phyloP scores from a whole-genome alignment of 1,140 invertebrate species.

The Nylanderia fulva region DNA sequence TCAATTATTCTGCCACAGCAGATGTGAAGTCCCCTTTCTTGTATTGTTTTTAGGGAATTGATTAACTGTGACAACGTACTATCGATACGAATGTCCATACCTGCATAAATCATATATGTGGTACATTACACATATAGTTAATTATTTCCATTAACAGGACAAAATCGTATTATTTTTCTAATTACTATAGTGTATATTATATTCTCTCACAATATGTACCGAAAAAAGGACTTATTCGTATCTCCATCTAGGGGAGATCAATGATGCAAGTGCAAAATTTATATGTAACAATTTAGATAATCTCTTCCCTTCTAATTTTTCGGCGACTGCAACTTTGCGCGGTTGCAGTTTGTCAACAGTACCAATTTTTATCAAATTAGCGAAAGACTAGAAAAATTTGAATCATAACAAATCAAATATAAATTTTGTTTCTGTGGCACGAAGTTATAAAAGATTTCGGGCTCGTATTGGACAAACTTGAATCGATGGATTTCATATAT shows the following conservation, averaged over 20 bases:
- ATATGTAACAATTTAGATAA: constrained; percentile 70
- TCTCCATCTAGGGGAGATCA: constrained; percentile 55
- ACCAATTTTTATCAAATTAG: background rate
- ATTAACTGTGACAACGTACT: constrained; percentile 80
- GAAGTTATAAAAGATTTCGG: background rate
- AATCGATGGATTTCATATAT: constrained; percentile 20
- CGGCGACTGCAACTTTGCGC: background rate
- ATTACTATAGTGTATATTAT: constrained; percentile 77
- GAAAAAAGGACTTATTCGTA: constrained; percentile 41
- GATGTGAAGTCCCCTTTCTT: constrained; percentile 16
- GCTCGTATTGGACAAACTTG: constrained; percentile 15
- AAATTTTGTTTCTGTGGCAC: constrained; percentile 11
- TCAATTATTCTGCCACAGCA: background rate
- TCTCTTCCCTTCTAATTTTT: constrained; percentile 27
- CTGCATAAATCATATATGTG: constrained; percentile 69
- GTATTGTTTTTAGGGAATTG: constrained; percentile 78
- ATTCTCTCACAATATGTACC: constrained; percentile 45
- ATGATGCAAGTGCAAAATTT: constrained; percentile 61
- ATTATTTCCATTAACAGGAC: constrained; percentile 79
- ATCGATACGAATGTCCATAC: constrained; percentile 79
- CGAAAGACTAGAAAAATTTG: background rate
- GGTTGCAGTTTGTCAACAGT: background rate
- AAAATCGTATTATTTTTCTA: constrained; percentile 85
- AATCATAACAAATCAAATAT: background rate
- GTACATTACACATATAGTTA: constrained; percentile 76